phyloP scores from a whole-genome alignment of 1,140 invertebrate genomes.

The Dreissena rostriformis region DNA sequence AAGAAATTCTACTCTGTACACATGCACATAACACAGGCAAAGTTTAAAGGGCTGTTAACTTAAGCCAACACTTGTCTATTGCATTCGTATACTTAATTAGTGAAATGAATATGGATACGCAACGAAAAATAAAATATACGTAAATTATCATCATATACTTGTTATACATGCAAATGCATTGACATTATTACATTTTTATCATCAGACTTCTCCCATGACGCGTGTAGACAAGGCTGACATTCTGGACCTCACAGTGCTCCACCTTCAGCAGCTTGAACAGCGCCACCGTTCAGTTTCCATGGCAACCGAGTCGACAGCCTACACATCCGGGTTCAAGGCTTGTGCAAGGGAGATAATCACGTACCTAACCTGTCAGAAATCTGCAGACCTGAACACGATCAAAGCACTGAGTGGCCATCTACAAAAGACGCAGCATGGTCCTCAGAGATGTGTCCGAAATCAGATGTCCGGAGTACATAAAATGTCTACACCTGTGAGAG shows the following conservation, averaged over 20 bases:
- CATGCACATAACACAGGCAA: background rate
- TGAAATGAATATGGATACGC: background rate
- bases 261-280: constrained; percentile 28
- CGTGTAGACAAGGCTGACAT: no score
- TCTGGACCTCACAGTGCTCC: background rate
- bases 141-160: background rate
- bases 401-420: constrained; percentile 16
- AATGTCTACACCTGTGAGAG: constrained; percentile 26
- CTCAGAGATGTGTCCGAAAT: background rate
- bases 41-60: background rate
- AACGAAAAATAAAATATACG: background rate
- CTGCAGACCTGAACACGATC: background rate
- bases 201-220: no score
- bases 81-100: background rate
- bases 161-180: no score
- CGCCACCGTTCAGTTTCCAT: background rate
- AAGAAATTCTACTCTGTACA: background rate
- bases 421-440: background rate
- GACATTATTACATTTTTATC: background rate
- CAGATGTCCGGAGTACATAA: background rate
- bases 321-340: constrained; percentile 9
- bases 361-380: background rate
- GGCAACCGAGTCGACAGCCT: background rate
- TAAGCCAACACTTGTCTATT: background rate
- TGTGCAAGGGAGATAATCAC: constrained; percentile 29